Percentiles rank a stretch among this genome's conserved stretches.
phyloP scores from a whole-genome alignment of 2,888 invertebrate genomes.

The Chironomus tentans region DNA sequence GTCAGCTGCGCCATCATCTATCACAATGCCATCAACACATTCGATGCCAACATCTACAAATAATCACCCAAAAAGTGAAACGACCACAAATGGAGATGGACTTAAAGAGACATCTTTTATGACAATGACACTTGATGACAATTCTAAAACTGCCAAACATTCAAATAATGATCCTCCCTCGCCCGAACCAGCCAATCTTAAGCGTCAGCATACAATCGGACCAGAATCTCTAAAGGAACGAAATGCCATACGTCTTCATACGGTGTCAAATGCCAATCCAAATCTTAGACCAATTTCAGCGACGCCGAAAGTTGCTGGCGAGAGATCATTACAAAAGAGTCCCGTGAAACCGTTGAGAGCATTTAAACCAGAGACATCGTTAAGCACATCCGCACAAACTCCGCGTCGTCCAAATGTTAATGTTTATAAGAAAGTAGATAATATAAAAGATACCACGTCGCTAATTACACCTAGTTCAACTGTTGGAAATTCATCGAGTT shows the following conservation, averaged over 20 bases:
- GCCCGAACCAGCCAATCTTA: conserved; percentile 14
- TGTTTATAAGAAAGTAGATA: conserved; percentile 23
- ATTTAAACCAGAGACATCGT: conserved; percentile 20
- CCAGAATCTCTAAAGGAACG: conserved; percentile 26
- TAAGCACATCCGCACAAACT: conserved; percentile 20
- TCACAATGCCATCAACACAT: not conserved
- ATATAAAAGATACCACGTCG: not conserved
- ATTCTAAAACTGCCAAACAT: conserved; percentile 7
- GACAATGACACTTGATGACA: conserved; percentile 1
- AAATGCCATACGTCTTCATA: conserved; percentile 9
- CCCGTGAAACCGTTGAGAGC: conserved; percentile 19
- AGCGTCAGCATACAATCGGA: conserved; percentile 24
- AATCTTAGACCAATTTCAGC: conserved; percentile 8
- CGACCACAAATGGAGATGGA: conserved; percentile 20
- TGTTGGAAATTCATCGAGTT: conserved; percentile 2
- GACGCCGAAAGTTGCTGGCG: conserved; percentile 11
- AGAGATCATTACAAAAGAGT: conserved; percentile 15
- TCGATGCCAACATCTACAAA: not conserved
- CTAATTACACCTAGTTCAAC: not conserved
- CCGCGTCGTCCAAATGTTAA: conserved; percentile 22
- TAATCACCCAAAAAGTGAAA: conserved; percentile 12
- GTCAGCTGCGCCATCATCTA: not conserved
- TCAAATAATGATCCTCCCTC: conserved; percentile 18
- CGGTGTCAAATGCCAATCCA: not conserved
- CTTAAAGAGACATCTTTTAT: conserved; percentile 23